Evolutionary conservation across 1,140 invertebrate species (phyloP), one percentile per base, ranked within the genome.

Genomic region (Dendroctonus valens): DNA sequence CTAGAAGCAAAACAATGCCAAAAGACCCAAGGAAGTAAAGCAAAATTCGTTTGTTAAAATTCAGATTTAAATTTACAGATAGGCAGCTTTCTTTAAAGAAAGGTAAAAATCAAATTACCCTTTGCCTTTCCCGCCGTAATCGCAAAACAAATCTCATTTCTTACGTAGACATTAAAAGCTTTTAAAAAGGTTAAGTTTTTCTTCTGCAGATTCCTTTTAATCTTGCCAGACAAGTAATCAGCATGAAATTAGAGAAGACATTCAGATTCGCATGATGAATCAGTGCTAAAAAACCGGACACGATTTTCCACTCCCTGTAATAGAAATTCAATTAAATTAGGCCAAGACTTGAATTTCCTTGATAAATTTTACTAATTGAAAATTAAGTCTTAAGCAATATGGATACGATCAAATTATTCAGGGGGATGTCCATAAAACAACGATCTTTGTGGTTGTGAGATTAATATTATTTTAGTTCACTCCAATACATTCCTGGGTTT

Each of bases 121-220:
- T 46, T 26, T 63, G 41, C 61, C 41, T 12, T 51, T 46, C 39
- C 41, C 51, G 40, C 5, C 9, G n/a, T n/a, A 62, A 62, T 62
- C 59, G 53, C 48, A 41, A 52, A 52, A 62, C 12, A 48, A 63
- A 63, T 55, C 61, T 63, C 14, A 54, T 63, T 55, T 39, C 61
- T 54, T 63, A 54, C 15, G 42, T 37, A 54, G 61, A 63, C 61
- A 63, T 63, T 55, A 50, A 63, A 55, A 63, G 61, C 61, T 39
- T 63, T 63, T 63, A 51, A 41, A 63, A 63, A 63, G 38, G 50
- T 55, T 41, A 54, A 48, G 52, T 53, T 63, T 55, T 55, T 59
- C 41, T 46, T 40, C 41, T 48, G 26, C 59, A 37, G 59, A 11
- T 38, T 15, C 48, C 12, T 61, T 61, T 61, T 52, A 61, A 61